phyloP scores from a whole-genome alignment of 2,888 invertebrate genomes.

The Schizaphis graminum region DNA sequence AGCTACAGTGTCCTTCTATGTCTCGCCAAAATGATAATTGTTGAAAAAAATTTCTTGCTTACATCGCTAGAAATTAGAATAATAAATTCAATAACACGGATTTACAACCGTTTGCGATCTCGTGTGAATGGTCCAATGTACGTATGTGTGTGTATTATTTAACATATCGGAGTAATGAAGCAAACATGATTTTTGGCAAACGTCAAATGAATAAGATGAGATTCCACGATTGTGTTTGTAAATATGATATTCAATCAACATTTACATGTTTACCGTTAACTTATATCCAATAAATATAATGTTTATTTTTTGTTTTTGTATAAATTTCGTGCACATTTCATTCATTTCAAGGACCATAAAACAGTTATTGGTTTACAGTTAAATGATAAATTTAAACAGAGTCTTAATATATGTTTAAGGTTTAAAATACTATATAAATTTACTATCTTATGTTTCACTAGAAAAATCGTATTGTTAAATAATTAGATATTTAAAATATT shows the following conservation, averaged over 20 bases:
- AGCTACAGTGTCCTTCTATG: neutral
- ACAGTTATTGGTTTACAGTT: neutral
- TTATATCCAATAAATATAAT: neutral
- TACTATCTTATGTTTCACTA: neutral
- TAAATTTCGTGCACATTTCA: neutral
- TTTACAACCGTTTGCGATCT: neutral
- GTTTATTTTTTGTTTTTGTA: neutral
- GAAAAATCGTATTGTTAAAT: neutral
- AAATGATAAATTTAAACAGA: neutral
- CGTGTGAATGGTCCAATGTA: neutral
- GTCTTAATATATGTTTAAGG: neutral
- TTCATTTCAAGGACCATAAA: neutral
- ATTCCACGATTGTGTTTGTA: neutral
- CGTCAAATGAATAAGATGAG: neutral
- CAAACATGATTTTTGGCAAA: neutral
- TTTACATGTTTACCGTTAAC: neutral
- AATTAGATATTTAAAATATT: too few relatives aligned
- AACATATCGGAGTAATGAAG: neutral
- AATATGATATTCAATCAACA: neutral
- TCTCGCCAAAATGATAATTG: neutral
- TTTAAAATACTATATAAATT: neutral
- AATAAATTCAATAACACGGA: neutral
- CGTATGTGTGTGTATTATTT: neutral
- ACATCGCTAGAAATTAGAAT: neutral
- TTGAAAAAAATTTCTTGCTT: neutral